These are phyloP conservation scores for Helarctos malayanus DNA, from an alignment of 2,797 vertebrate species.

Conservation along the genomic window DNA sequence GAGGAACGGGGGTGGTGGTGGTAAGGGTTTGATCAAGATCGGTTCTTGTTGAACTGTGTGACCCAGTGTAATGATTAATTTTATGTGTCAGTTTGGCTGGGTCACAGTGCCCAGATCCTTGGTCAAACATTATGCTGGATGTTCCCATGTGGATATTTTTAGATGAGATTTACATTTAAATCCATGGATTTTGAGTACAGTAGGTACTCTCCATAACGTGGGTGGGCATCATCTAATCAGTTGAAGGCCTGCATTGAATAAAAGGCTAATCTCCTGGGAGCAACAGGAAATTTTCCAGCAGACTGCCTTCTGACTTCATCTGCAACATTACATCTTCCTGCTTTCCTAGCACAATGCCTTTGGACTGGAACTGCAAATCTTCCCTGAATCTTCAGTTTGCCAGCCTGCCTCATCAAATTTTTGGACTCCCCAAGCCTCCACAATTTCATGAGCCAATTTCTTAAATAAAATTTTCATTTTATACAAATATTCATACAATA, in stretches of 20 bases:
- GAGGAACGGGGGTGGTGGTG: background rate
- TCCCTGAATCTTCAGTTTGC: background rate
- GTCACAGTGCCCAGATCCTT: background rate
- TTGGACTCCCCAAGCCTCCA: background rate
- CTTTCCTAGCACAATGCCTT: background rate
- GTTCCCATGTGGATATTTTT: background rate
- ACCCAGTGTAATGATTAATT: background rate
- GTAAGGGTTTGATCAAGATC: background rate
- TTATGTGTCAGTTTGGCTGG: background rate
- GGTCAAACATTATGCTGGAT: background rate
- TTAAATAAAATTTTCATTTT: background rate
- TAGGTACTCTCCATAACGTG: background rate
- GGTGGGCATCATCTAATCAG: background rate
- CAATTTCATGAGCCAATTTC: background rate
- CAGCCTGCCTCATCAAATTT: background rate
- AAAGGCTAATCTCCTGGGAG: background rate
- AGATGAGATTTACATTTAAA: background rate
- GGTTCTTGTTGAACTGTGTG: background rate
- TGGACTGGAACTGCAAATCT: background rate
- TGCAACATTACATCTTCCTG: background rate
- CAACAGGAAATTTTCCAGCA: slow-evolving; percentile 21
- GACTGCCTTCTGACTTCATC: background rate
- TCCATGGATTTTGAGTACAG: background rate
- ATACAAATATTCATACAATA: background rate
- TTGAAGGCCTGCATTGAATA: background rate